These are phyloP conservation scores for Stenodema calcarata DNA, from an alignment of 2,888 invertebrate species.

Conservation along the genomic window DNA sequence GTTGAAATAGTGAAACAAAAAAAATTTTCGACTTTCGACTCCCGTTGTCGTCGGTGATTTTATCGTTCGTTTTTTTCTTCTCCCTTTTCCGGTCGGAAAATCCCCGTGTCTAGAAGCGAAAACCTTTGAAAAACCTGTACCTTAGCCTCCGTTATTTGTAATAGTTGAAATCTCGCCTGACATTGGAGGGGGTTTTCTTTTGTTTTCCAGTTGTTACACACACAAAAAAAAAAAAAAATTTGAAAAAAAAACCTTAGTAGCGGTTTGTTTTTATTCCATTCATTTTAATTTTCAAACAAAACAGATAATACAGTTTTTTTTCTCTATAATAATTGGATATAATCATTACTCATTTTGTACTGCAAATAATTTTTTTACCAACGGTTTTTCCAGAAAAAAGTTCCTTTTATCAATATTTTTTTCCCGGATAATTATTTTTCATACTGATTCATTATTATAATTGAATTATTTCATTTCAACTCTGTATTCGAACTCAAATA, in stretches of 20 bases:
- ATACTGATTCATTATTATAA: constrained; percentile 27
- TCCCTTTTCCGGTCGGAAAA: too few species aligned
- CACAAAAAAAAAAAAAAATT: constrained; percentile 15
- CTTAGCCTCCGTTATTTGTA: constrained; percentile 44
- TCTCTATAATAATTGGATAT: not conserved
- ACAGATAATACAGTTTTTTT: constrained; percentile 48
- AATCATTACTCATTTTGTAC: not conserved
- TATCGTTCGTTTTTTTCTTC: too few species aligned
- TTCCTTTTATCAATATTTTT: constrained; percentile 29
- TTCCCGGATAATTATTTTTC: constrained; percentile 25
- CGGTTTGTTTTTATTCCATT: constrained; percentile 19
- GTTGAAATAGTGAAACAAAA: too few species aligned
- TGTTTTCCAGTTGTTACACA: constrained; percentile 2
- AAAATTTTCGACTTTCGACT: too few species aligned
- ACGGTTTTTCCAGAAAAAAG: constrained; percentile 45
- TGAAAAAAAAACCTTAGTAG: not conserved
- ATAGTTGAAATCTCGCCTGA: constrained; percentile 38
- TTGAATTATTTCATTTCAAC: constrained; percentile 15
- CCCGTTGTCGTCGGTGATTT: not conserved
- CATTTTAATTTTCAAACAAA: constrained; percentile 15
- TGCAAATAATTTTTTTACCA: constrained; percentile 35
- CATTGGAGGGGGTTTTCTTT: constrained; percentile 34
- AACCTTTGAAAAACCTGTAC: constrained; percentile 44
- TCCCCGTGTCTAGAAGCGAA: not conserved
- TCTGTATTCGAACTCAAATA: not conserved